A percentile compares a stretch with the other conserved stretches of the same genome.
These are phyloP conservation scores for Lacanobia oleracea DNA, from an alignment of 2,888 invertebrate species.

Conservation along the genomic window DNA sequence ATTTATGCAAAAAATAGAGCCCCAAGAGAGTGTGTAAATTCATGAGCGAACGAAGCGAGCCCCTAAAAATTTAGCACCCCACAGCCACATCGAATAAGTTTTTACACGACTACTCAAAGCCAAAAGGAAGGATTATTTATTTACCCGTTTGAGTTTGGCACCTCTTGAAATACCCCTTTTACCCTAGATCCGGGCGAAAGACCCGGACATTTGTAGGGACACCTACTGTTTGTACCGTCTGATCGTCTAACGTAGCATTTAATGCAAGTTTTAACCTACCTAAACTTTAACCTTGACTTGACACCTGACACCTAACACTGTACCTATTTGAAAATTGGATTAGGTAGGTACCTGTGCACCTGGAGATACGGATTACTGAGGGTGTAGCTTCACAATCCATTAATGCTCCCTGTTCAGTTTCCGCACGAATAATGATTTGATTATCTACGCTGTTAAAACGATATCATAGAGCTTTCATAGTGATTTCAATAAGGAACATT, in stretches of 20 bases:
- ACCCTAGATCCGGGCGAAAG: too few relatives aligned
- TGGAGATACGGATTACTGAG: slow-evolving; percentile 3
- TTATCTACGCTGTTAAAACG: neutral
- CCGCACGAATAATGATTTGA: slow-evolving; percentile 22
- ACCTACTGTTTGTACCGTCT: too few relatives aligned
- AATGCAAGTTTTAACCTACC: neutral
- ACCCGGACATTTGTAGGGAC: too few relatives aligned
- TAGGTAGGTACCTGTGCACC: slow-evolving; percentile 9
- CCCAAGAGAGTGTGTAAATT: too few relatives aligned
- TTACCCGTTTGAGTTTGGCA: too few relatives aligned
- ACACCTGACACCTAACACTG: slow-evolving; percentile 7
- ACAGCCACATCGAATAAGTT: too few relatives aligned
- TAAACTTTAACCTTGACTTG: slow-evolving; percentile 15
- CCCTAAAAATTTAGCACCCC: too few relatives aligned
- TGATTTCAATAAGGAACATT: neutral
- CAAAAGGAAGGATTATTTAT: too few relatives aligned
- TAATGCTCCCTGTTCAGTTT: slow-evolving; percentile 33
- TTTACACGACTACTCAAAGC: too few relatives aligned
- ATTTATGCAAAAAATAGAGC: too few relatives aligned
- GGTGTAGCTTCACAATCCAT: slow-evolving; percentile 22
- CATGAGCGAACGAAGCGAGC: too few relatives aligned
- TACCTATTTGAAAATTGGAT: slow-evolving; percentile 9
- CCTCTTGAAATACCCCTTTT: too few relatives aligned
- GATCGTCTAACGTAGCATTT: slow-evolving; percentile 19
- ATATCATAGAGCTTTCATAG: neutral